Evolutionary conservation across 2,113 vertebrate genomes (phyloP), one percentile per base, ranked within the genome.

Genomic region (Cynoglossus semilaevis): DNA sequence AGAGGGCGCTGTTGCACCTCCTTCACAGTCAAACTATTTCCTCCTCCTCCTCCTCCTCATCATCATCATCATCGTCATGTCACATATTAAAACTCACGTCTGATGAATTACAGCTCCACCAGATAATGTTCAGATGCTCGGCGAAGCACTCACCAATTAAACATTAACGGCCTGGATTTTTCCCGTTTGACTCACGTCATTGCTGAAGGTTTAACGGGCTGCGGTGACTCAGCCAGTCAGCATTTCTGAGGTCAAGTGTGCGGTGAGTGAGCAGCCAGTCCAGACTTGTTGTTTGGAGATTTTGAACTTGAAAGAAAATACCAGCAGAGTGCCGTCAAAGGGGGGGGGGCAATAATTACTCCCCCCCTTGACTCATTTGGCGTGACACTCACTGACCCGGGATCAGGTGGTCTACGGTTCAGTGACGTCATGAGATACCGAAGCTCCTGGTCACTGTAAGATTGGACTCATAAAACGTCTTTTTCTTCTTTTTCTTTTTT

Each of bases 191-290:
- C 61, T 79, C 54, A 68, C 70, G 65, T 64, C 61, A 14, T 42
- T 58, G 74, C 51, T 67, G 46, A 74, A 70, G 72, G 70, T 79
- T 72, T 51, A 48, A 58, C 65, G 43, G 61, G 53, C 71, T 63
- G 69, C 64, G 66, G 63, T 78, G 62, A 83, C 62, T 82, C 74
- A 83, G 52, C 60, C 60, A 74, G 74, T 84, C 81, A 70, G 76
- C 78, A 72, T 78, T 70, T 81, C 71, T 85, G 72, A 86, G 87
- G 87, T 88, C 82, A 85, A 78, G 80, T 65, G 73, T 73, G 75
- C 18, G 34, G 37, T 58, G 63, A 66, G 62, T 81, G 65, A 49
- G 58, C 60, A 74, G 70, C 82, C 80, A 56, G 83, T 86, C 47
- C 69, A 80, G 80, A 79, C 85, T 78, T 81, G 85, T 76, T 76